A percentile compares a stretch with the other conserved stretches of the same genome.
Conservation (phyloP, 2,113 vertebrate genomes). For the Falco punctatus region DNA sequence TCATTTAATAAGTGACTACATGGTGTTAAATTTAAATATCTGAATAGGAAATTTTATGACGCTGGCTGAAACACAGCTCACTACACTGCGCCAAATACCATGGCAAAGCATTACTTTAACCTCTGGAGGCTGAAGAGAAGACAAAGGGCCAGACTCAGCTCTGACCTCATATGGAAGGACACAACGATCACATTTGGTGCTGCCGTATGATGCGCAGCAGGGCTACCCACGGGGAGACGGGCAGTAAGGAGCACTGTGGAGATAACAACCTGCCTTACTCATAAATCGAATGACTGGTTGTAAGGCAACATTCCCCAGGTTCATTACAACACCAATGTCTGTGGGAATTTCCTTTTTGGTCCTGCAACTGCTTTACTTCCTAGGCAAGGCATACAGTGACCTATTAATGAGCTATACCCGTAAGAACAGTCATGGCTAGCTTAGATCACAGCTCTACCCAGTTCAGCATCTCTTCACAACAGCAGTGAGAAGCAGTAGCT, state of each 20-base stretch:
- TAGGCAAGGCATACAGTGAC: neutral
- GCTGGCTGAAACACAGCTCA: neutral
- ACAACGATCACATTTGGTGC: rapidly evolving
- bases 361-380: neutral
- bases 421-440: neutral
- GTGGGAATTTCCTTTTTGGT: neutral
- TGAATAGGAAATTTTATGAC: neutral
- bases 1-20: neutral
- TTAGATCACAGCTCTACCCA: neutral
- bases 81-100: neutral
- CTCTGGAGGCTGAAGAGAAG: neutral
- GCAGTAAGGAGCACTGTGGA: neutral
- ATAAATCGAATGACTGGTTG: neutral
- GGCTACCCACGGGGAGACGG: too few relatives aligned
- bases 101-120: neutral
- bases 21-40: neutral
- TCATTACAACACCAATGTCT: neutral
- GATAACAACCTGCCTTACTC: neutral
- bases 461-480: neutral
- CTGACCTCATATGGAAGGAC: rapidly evolving
- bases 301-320: neutral
- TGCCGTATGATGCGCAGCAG: rapidly evolving
- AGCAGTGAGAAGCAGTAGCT: neutral
- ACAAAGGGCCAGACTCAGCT: neutral
- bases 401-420: neutral